Base-by-base conservation (phyloP, 1,140 invertebrate species). In the Danaus melanippus region DNA sequence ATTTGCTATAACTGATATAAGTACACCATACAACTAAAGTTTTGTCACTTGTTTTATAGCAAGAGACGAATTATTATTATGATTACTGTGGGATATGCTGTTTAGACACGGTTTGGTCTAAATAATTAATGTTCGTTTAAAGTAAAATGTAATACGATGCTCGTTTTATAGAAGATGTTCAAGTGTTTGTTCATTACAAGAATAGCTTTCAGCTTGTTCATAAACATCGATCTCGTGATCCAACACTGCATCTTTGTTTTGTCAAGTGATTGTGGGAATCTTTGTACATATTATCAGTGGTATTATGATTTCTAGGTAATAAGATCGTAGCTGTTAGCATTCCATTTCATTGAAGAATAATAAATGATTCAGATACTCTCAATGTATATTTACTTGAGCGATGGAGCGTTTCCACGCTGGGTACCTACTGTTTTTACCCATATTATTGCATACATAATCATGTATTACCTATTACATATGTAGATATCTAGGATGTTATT, bases 261-360 rank as follows among this genome's bases (percentile, higher is more conserved):
- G 69, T 71, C 61, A 65, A 66, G 61, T 60, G 42, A 60, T 69
- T 71, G 69, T 76, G 74, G 67, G 69, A 78, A 80, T 57, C 39
- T 55, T 58, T 60, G 60, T 66, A 66, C 58, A 76, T 58, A 47
- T 70, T 65, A 74, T 71, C 62, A 66, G 64, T 66, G 50, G 61
- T 56, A 17, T 51, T 70, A 58, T 56, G 55, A 57, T 66, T 73
- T 66, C 62, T 62, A 58, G 63, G 70, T 75, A 75, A 74, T 54
- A 71, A 69, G 65, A 68, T 49, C 54, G 56, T 46, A 45, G 42
- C 43, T 59, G 12, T 51, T 45, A 10, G 43, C 53, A 61, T 64
- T 60, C 53, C 53, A 39, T 50, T 64, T 60, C 58, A 64, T 64
- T 64, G 45, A 55, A 59, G 21, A 45, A 10, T 44, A 12, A 54